Base-by-base conservation (phyloP, 2,797 vertebrate genomes). In the Carcharodon carcharias region DNA sequence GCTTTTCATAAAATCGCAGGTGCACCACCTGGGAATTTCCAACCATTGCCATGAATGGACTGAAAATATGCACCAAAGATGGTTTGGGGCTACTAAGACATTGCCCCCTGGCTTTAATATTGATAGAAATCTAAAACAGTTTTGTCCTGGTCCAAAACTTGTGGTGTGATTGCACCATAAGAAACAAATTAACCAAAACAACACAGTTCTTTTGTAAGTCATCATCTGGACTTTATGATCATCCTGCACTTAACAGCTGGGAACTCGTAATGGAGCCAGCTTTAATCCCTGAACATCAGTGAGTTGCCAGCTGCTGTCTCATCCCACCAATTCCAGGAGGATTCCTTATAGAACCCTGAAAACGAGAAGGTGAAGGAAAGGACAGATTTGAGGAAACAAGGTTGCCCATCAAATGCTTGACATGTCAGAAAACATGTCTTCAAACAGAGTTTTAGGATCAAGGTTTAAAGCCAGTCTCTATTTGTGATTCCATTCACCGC, bases 271-370 rank as follows among this genome's bases (percentile, higher is more conserved):
- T 73, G 45, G 69, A 77, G 50, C 50, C 50, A 95, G 50, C 40
- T 56, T 95, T 95, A 69, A 16, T 95, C 94, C 69, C 94, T 71
- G 94, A 95, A 95, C 71, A 56, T 95, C 67, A 95, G 94, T 6
- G 56, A 73, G 12, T 54, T 58, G 31, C 67, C 67, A 95, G 94
- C 94, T 95, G 94, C 50, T 95, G 69, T 56, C 26, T 56, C 69
- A 50, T 95, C 94, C 45, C 67, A 95, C 50, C 31, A 95, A 95
- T 95, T 95, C 65, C 35, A 93, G 12, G 40, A 67, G 91, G 91
- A 93, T 93, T 93, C 91, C 91, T 93, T 67, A 63, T 67, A 26
- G 91, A 67, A 67, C 91, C 91, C 61, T 67, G 40, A 93, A 93
- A 23, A 67, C 26, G n/a, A 54, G 50, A 73, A 58, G 94, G 69